Conservation (phyloP, 2,113 vertebrate species). For the Thamnophis sirtalis region DNA sequence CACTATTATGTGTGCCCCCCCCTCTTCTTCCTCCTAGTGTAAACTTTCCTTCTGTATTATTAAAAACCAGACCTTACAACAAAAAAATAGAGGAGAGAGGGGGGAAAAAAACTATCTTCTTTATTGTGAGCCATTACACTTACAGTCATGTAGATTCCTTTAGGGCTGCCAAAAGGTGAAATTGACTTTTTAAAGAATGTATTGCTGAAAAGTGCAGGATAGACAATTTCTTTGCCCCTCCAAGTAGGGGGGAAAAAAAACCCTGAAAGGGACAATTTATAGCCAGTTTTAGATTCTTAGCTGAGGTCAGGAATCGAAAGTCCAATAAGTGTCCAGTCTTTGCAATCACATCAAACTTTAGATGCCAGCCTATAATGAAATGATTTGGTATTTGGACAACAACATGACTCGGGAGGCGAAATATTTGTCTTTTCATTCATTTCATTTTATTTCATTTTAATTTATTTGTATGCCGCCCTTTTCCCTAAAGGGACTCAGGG, state of each 20-base stretch:
- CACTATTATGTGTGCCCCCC: background rate
- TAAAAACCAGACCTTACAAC: conserved; percentile 7
- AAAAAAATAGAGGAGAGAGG: background rate
- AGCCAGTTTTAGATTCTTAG: conserved; percentile 46
- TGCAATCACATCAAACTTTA: conserved; percentile 27
- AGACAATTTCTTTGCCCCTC: conserved; percentile 45
- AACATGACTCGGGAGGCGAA: background rate
- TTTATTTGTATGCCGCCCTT: too few species aligned
- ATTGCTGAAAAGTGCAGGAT: conserved; percentile 60
- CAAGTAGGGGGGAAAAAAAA: conserved; percentile 41
- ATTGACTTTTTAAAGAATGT: conserved; percentile 62
- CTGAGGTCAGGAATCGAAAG: conserved; percentile 46
- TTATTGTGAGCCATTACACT: conserved; percentile 43
- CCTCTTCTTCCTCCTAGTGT: background rate
- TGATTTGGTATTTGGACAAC: background rate
- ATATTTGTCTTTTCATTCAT: background rate
- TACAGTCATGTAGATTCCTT: conserved; percentile 43
- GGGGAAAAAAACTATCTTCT: background rate
- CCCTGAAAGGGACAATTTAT: conserved; percentile 56
- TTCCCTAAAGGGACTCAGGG: too few species aligned
- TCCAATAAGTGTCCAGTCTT: conserved; percentile 41
- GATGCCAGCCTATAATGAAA: conserved; percentile 10
- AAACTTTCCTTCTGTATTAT: conserved; percentile 16
- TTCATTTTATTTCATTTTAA: too few species aligned
- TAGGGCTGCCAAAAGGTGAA: conserved; percentile 63